These are phyloP conservation scores for Phalera bucephala DNA, from an alignment of 2,888 invertebrate species.

Conservation along the genomic window DNA sequence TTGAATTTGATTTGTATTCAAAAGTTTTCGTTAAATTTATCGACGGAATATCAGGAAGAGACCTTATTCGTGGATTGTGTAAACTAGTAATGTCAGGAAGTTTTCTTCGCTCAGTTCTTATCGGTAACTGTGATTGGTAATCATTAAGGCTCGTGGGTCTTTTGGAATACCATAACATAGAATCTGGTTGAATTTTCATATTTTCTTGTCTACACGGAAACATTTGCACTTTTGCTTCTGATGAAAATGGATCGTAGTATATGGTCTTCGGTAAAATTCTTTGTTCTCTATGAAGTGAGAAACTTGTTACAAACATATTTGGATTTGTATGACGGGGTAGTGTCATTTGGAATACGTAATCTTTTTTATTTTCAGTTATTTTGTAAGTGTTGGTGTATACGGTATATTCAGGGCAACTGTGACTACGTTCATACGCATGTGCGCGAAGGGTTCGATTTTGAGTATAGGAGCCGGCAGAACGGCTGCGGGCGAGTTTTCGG, in stretches of 20 bases:
- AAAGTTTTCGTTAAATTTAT: conserved; percentile 5
- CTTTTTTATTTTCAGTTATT: conserved; percentile 52
- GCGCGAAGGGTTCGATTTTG: conserved; percentile 31
- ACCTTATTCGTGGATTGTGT: conserved; percentile 23
- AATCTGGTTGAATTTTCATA: conserved; percentile 10
- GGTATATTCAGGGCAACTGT: conserved; percentile 62
- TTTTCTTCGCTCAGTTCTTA: conserved; percentile 26
- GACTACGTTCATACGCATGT: conserved; percentile 55
- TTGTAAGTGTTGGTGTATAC: conserved; percentile 53
- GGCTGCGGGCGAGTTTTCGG: conserved; percentile 57
- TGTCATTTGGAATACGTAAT: conserved; percentile 51
- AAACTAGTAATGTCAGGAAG: conserved; percentile 42
- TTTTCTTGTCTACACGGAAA: conserved; percentile 19
- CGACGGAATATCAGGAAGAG: conserved; percentile 39
- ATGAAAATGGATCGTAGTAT: conserved; percentile 24
- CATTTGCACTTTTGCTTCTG: conserved; percentile 13
- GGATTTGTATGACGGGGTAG: conserved; percentile 22
- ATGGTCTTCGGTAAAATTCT: conserved; percentile 27
- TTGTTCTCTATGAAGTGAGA: conserved; percentile 26
- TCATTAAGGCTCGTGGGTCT: conserved; percentile 18
- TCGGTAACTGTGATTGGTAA: conserved; percentile 18
- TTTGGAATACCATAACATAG: conserved; percentile 7
- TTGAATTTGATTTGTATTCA: conserved; percentile 3
- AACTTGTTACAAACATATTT: conserved; percentile 13
- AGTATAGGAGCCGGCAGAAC: conserved; percentile 53